Conservation (phyloP, 2,113 vertebrate genomes). For the Lophotis ruficrista region DNA sequence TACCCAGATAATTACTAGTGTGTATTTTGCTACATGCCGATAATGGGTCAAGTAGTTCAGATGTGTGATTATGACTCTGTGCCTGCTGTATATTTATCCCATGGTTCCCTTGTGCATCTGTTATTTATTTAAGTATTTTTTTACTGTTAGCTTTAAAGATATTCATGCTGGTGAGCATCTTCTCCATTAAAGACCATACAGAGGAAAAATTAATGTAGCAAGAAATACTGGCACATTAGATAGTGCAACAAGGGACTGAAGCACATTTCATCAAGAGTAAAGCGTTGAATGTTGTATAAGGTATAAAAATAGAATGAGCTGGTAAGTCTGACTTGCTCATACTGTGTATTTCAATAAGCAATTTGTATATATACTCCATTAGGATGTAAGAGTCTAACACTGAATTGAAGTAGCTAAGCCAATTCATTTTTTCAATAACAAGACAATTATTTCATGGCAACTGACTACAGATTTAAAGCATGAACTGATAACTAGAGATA, state of each 20-base stretch:
- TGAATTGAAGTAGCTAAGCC: neutral
- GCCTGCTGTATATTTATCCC: slow-evolving; percentile 36
- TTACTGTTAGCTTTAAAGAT: slow-evolving; percentile 35
- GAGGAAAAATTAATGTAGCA: slow-evolving; percentile 58
- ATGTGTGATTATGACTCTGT: slow-evolving; percentile 6
- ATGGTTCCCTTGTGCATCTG: slow-evolving; percentile 15
- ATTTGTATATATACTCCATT: slow-evolving; percentile 36
- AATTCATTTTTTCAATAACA: slow-evolving; percentile 46
- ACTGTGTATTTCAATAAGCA: slow-evolving; percentile 24
- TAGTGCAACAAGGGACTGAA: slow-evolving; percentile 39
- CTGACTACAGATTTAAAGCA: neutral
- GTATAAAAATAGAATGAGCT: slow-evolving; percentile 16
- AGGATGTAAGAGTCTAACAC: neutral
- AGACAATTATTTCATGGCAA: slow-evolving; percentile 35
- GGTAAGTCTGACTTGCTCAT: slow-evolving; percentile 20
- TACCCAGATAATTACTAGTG: neutral
- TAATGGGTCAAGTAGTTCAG: slow-evolving; percentile 16
- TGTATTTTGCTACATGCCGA: neutral
- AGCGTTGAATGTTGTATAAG: neutral
- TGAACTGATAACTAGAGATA: neutral
- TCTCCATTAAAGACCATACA: slow-evolving; percentile 42
- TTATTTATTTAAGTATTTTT: slow-evolving; percentile 39
- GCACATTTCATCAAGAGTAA: slow-evolving; percentile 50
- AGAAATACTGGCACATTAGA: slow-evolving; percentile 57
- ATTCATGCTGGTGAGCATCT: slow-evolving; percentile 40